A percentile compares a stretch with the other conserved stretches of the same genome.
Conservation (phyloP, 2,113 vertebrate genomes). For the Brachyistius frenatus region DNA sequence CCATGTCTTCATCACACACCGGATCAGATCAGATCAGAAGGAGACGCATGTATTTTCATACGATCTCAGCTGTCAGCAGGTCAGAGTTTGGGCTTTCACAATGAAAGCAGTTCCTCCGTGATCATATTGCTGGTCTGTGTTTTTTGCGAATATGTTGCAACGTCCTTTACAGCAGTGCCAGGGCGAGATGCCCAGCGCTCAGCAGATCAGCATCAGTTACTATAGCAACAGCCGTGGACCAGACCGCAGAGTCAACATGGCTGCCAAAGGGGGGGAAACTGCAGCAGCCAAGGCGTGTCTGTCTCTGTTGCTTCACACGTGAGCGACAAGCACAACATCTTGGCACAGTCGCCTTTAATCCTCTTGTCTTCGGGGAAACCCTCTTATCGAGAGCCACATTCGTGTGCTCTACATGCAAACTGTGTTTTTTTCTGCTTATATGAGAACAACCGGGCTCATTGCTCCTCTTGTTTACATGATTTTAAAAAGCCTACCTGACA, state of each 20-base stretch:
- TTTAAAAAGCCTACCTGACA: not conserved
- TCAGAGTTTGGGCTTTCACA: constrained; percentile 3
- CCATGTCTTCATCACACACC: not conserved
- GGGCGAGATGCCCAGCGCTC: constrained; percentile 41
- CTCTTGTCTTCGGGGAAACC: constrained; percentile 2
- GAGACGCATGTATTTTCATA: no score
- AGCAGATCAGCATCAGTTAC: constrained; percentile 71
- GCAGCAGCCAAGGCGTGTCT: constrained; percentile 43
- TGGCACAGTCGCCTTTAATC: not conserved
- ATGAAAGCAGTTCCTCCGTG: constrained; percentile 7
- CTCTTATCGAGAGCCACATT: not conserved
- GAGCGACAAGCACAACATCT: constrained; percentile 11
- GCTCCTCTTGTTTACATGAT: not conserved
- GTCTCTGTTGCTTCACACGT: constrained; percentile 37
- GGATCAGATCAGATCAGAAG: not conserved
- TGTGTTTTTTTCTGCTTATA: not conserved
- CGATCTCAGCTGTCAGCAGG: not conserved
- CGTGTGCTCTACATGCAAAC: not conserved
- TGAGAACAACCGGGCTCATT: not conserved
- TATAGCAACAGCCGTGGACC: constrained; percentile 63
- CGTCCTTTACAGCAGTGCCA: constrained; percentile 27
- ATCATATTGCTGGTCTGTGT: not conserved
- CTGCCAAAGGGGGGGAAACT: constrained; percentile 56
- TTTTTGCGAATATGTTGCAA: constrained; percentile 39
- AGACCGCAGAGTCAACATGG: constrained; percentile 63